Conservation (phyloP, 2,888 invertebrate species). For the Parthenolecanium corni region DNA sequence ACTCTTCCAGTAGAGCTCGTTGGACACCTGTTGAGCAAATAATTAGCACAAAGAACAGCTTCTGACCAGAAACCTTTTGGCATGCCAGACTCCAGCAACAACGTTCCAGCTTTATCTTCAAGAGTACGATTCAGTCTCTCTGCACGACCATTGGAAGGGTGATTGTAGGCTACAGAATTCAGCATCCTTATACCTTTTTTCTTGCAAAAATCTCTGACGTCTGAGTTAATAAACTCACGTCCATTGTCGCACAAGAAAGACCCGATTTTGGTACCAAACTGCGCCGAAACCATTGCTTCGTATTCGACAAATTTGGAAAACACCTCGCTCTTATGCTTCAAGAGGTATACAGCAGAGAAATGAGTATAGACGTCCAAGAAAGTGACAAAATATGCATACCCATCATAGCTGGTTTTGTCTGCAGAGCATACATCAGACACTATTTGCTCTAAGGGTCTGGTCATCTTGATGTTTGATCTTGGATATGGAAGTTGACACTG, state of each 20-base stretch:
- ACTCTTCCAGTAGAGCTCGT: not conserved
- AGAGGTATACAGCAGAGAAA: no score
- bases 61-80: not conserved
- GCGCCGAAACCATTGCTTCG: not conserved
- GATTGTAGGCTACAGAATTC: not conserved
- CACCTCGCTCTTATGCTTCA: no score
- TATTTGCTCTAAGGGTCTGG: not conserved
- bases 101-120: not conserved
- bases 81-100: not conserved
- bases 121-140: no score
- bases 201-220: not conserved
- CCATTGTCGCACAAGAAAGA: not conserved
- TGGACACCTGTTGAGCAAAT: not conserved
- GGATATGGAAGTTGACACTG: not conserved
- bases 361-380: not conserved
- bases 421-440: not conserved
- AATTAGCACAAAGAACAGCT: not conserved
- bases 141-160: not conserved
- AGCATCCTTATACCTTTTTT: no score
- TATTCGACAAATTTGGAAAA: no score
- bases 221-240: not conserved
- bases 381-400: not conserved
- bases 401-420: not conserved
- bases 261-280: no score
- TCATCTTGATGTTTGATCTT: not conserved